Evolutionary conservation across 2,113 vertebrate species (phyloP).

Genomic region (Arenaria interpres): DNA sequence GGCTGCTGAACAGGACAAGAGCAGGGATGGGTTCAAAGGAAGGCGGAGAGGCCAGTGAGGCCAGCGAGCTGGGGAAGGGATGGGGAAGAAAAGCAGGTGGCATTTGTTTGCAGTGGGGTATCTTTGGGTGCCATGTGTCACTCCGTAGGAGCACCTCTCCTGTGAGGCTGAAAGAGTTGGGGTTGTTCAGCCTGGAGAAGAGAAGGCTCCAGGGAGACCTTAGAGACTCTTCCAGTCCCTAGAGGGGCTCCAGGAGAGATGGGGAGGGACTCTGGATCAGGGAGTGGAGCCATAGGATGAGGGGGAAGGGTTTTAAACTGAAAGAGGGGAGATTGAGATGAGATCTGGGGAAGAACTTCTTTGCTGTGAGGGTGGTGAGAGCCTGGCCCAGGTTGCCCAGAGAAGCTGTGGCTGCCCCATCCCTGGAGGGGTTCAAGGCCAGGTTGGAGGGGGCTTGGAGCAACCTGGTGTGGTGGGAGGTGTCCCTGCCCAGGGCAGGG

Average conservation of each 20-base stretch:
- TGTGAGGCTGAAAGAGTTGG: not conserved
- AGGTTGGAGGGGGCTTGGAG: not conserved
- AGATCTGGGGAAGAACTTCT: not conserved
- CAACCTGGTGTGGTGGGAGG: not conserved
- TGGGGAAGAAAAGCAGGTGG: slow-evolving; percentile 54
- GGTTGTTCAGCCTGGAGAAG: not conserved
- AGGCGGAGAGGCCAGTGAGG: slow-evolving; percentile 45
- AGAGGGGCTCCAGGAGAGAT: not conserved
- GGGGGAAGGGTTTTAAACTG: not conserved
- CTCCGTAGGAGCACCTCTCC: not conserved
- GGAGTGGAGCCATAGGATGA: no score
- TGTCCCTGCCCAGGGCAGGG: not conserved
- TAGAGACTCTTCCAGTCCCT: not conserved
- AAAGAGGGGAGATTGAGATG: not conserved
- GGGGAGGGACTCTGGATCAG: not conserved
- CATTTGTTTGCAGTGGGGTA: accelerated
- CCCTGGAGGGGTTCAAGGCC: not conserved
- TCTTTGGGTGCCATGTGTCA: not conserved
- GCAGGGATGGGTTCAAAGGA: slow-evolving; percentile 42
- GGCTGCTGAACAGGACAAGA: not conserved
- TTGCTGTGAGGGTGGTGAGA: not conserved
- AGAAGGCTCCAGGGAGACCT: not conserved
- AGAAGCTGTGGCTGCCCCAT: not conserved
- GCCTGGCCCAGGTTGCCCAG: not conserved
- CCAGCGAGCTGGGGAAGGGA: not conserved